Evolutionary conservation across 2,888 invertebrate species (phyloP).

Genomic region (Cosmopolites sordidus): DNA sequence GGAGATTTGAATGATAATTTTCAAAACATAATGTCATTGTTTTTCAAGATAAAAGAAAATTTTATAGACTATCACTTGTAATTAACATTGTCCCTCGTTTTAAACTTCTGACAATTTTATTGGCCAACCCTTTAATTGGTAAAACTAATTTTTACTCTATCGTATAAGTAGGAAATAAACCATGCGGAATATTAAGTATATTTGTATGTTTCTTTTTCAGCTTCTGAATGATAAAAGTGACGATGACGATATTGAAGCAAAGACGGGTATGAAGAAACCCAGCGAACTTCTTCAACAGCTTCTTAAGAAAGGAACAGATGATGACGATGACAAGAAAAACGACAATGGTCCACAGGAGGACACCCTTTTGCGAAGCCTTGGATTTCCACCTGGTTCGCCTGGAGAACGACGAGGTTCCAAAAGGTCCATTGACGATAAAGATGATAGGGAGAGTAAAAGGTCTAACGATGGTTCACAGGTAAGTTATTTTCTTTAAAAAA

Average conservation of each 20-base stretch:
- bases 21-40: no score
- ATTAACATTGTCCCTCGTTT: no score
- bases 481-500: not conserved
- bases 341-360: constrained; percentile 51
- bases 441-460: constrained; percentile 51
- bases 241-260: constrained; percentile 69
- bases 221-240: constrained; percentile 79
- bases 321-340: constrained; percentile 51
- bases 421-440: constrained; percentile 60
- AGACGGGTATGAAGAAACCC: constrained; percentile 55
- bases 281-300: constrained; percentile 60
- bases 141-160: no score
- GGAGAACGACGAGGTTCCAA: constrained; percentile 53
- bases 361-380: constrained; percentile 52
- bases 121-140: no score
- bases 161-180: no score
- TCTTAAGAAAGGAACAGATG: constrained; percentile 49
- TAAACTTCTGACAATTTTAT: no score
- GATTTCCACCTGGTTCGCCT: constrained; percentile 58
- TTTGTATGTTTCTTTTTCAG: constrained; percentile 47
- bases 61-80: no score
- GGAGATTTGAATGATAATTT: no score
- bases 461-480: constrained; percentile 46
- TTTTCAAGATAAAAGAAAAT: no score
- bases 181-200: no score